These are phyloP conservation scores for Tiphia femorata DNA, from an alignment of 2,888 invertebrate genomes.

Conservation along the genomic window DNA sequence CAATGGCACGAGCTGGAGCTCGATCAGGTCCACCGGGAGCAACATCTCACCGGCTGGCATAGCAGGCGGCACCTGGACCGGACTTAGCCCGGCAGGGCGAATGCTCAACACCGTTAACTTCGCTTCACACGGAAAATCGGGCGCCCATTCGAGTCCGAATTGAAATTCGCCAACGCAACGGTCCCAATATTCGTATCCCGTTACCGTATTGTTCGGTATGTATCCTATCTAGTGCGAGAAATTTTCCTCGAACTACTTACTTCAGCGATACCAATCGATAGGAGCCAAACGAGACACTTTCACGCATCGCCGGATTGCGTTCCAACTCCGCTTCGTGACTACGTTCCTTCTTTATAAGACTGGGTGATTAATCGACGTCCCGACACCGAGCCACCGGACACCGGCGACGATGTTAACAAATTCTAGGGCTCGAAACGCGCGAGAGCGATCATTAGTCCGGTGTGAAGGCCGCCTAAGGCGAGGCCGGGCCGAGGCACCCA, in stretches of 20 bases:
- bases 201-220: no score
- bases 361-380: slow-evolving; percentile 35
- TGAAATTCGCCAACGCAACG: no score
- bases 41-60: slow-evolving; percentile 57
- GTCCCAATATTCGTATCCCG: slow-evolving; percentile 5
- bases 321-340: no score
- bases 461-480: slow-evolving; percentile 44
- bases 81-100: slow-evolving; percentile 51
- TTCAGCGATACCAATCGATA: no score
- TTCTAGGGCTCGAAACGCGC: slow-evolving; percentile 10
- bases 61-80: slow-evolving; percentile 57
- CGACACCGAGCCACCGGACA: slow-evolving; percentile 13
- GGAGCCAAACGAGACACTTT: no score
- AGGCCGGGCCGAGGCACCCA: slow-evolving; percentile 38
- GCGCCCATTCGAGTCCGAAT: not conserved
- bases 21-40: slow-evolving; percentile 62
- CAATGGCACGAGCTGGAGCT: slow-evolving; percentile 66
- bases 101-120: slow-evolving; percentile 47
- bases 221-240: no score
- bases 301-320: no score
- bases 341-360: slow-evolving; percentile 1
- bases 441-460: slow-evolving; percentile 26
- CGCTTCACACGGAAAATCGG: slow-evolving; percentile 37
- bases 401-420: slow-evolving; percentile 27
- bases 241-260: no score